phyloP scores from a whole-genome alignment of 1,140 invertebrate species.

The Argopecten irradians region DNA sequence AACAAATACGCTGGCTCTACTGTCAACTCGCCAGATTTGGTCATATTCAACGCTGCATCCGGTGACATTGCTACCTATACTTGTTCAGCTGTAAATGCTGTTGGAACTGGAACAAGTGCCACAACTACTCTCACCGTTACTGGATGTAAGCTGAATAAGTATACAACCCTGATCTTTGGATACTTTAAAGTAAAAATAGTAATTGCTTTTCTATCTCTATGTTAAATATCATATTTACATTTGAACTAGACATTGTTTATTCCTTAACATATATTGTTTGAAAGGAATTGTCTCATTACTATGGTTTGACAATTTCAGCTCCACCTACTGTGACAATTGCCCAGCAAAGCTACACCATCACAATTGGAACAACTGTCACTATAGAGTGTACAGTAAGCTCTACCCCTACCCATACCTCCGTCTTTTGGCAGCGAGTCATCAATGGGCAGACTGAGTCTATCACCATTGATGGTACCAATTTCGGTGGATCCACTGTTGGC shows the following conservation, averaged over 20 bases:
- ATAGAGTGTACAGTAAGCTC: background rate
- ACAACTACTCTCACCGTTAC: slow-evolving; percentile 31
- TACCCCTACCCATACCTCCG: background rate
- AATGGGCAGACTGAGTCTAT: background rate
- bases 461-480: background rate
- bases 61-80: slow-evolving; percentile 31
- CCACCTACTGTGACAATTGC: background rate
- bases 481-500: slow-evolving; percentile 22
- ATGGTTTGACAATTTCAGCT: background rate
- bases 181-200: background rate
- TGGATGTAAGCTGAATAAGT: slow-evolving; percentile 35
- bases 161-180: background rate
- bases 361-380: background rate
- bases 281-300: no score
- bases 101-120: slow-evolving; percentile 39
- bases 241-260: no score
- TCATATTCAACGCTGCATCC: slow-evolving; percentile 33
- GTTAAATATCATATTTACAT: no score
- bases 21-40: slow-evolving; percentile 28
- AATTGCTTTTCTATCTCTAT: background rate
- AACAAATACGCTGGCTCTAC: slow-evolving; percentile 36
- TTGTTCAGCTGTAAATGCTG: slow-evolving; percentile 40
- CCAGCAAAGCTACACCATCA: background rate
- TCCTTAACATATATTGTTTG: no score
- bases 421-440: background rate